Evolutionary conservation across 2,888 invertebrate genomes (phyloP).

Genomic region (Apotomis turbidana): DNA sequence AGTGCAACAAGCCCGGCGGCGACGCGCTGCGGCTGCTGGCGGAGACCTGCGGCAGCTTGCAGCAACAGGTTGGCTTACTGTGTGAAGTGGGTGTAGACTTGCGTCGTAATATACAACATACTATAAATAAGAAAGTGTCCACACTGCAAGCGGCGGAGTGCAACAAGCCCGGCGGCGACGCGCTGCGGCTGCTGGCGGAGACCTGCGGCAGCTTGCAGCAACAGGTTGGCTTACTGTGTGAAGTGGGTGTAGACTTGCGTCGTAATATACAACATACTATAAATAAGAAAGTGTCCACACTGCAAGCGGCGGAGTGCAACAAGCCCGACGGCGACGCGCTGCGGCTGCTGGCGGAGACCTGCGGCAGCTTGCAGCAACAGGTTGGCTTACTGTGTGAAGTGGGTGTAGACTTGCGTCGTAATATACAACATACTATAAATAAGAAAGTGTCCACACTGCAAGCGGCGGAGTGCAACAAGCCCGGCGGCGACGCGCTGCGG

Average conservation of each 20-base stretch:
- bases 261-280: too few relatives aligned
- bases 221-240: neutral
- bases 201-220: neutral
- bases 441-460: conserved; percentile 77
- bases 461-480: conserved; percentile 61
- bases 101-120: too few relatives aligned
- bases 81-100: neutral
- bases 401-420: too few relatives aligned
- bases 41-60: neutral
- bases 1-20: neutral
- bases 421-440: too few relatives aligned
- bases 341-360: conserved; percentile 89
- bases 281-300: too few relatives aligned
- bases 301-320: too few relatives aligned
- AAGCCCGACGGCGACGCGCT: too few relatives aligned
- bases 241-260: neutral
- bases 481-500: conserved; percentile 83
- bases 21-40: neutral
- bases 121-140: neutral
- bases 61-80: neutral
- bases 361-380: conserved; percentile 94
- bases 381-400: conserved; percentile 75
- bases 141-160: neutral
- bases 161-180: too few relatives aligned
- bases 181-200: neutral